These are phyloP conservation scores for Anas capensis DNA, from an alignment of 2,797 vertebrate species.

Conservation along the genomic window DNA sequence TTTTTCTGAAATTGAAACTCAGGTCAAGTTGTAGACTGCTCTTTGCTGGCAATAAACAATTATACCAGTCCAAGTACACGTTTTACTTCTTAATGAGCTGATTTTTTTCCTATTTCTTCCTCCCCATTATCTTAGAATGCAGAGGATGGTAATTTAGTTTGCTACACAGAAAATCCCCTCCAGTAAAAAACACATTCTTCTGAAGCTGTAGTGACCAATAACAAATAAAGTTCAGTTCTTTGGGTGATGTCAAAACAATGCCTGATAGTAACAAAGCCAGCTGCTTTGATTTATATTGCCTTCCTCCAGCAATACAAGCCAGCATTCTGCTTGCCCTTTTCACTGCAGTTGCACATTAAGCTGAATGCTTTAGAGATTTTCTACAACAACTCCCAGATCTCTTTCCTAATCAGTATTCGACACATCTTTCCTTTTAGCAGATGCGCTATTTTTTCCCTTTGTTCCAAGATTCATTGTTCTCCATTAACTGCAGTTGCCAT, in stretches of 20 bases:
- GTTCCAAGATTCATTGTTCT: conserved; percentile 73
- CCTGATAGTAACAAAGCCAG: conserved; percentile 49
- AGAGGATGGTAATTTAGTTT: conserved; percentile 51
- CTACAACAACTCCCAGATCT: conserved; percentile 75
- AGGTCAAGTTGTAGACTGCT: not conserved
- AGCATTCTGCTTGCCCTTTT: conserved; percentile 63
- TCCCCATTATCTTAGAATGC: conserved; percentile 36
- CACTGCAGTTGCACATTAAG: conserved; percentile 64
- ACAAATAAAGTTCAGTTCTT: conserved; percentile 60
- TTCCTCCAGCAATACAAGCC: conserved; percentile 49
- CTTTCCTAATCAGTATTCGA: conserved; percentile 77
- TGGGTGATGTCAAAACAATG: conserved; percentile 48
- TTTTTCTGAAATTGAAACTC: not conserved
- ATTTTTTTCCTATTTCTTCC: not conserved
- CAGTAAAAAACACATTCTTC: conserved; percentile 27
- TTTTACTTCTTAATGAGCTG: conserved; percentile 46
- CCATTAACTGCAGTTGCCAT: conserved; percentile 66
- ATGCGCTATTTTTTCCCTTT: conserved; percentile 69
- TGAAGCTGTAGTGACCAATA: conserved; percentile 35
- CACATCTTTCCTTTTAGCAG: conserved; percentile 72
- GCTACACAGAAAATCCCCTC: not conserved
- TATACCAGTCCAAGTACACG: not conserved
- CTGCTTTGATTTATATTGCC: conserved; percentile 74
- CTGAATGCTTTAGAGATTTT: conserved; percentile 76
- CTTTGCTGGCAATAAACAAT: not conserved